Percentiles rank a stretch among this genome's conserved stretches.
These are phyloP conservation scores for Tetropium fuscum DNA, from an alignment of 2,888 invertebrate genomes.

Conservation along the genomic window DNA sequence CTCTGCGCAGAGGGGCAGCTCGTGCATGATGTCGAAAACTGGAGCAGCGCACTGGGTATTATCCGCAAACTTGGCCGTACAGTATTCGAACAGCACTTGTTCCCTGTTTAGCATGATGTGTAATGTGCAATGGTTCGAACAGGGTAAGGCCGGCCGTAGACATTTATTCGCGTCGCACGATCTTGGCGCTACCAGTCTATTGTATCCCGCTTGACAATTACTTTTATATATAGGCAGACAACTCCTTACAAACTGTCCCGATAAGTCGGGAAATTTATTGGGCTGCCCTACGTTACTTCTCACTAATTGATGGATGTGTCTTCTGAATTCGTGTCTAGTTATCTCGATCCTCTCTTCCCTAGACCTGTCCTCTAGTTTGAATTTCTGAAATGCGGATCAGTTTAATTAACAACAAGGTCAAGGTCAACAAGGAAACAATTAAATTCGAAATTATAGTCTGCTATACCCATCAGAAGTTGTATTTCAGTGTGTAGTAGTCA, in stretches of 20 bases:
- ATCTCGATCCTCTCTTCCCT: constrained; percentile 64
- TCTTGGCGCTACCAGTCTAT: constrained; percentile 49
- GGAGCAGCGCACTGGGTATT: constrained; percentile 84
- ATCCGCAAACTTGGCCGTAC: constrained; percentile 84
- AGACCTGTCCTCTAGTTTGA: constrained; percentile 63
- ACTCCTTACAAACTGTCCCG: constrained; percentile 12
- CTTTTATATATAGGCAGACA: constrained; percentile 10
- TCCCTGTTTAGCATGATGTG: constrained; percentile 90
- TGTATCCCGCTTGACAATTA: constrained; percentile 40
- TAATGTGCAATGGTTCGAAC: constrained; percentile 83
- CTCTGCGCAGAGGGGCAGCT: constrained; percentile 87
- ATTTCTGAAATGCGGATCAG: constrained; percentile 52
- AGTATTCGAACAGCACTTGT: constrained; percentile 80
- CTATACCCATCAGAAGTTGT: too few species aligned
- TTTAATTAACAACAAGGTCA: too few species aligned
- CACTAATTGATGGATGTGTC: constrained; percentile 62
- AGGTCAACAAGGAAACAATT: too few species aligned
- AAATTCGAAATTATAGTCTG: too few species aligned
- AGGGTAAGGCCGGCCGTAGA: constrained; percentile 73
- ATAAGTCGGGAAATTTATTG: constrained; percentile 50
- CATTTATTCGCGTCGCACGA: constrained; percentile 54
- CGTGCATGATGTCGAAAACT: constrained; percentile 81
- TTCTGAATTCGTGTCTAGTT: constrained; percentile 62
- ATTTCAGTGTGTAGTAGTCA: too few species aligned
- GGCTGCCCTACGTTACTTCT: constrained; percentile 66